Percentiles rank a stretch among this genome's conserved stretches.
Evolutionary conservation across 2,113 vertebrate species (phyloP).

Genomic region (Chionomys nivalis): DNA sequence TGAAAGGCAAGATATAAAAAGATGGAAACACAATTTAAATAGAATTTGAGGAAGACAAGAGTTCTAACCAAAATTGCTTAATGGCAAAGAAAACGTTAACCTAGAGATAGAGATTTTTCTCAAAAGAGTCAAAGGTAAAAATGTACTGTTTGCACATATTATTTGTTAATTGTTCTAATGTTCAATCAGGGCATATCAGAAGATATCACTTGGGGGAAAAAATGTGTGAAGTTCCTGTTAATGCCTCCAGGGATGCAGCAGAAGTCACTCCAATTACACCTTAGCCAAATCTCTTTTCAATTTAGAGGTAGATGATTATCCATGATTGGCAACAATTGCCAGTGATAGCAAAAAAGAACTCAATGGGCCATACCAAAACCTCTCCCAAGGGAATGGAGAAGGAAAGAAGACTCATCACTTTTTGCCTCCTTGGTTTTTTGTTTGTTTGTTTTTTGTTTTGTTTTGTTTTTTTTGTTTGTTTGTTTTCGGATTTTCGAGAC

Average conservation of each 20-base stretch:
- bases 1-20: not conserved
- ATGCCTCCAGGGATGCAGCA: slow-evolving; percentile 48
- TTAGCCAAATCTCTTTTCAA: slow-evolving; percentile 67
- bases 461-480: too few relatives aligned
- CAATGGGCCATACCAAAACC: not conserved
- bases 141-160: slow-evolving; percentile 55
- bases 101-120: slow-evolving; percentile 27
- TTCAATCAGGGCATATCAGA: slow-evolving; percentile 40
- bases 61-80: slow-evolving; percentile 20
- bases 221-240: slow-evolving; percentile 45
- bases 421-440: not conserved
- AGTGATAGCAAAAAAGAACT: slow-evolving; percentile 19
- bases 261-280: slow-evolving; percentile 26
- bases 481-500: too few relatives aligned
- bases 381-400: not conserved
- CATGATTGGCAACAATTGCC: slow-evolving; percentile 25
- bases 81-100: not conserved
- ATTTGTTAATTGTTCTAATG: slow-evolving; percentile 56
- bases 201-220: slow-evolving; percentile 58
- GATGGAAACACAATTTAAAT: not conserved
- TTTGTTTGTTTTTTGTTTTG: too few relatives aligned
- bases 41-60: not conserved
- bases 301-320: slow-evolving; percentile 58
- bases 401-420: not conserved
- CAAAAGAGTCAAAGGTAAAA: slow-evolving; percentile 50